Evolutionary conservation across 2,113 vertebrate species (phyloP).

Genomic region (Thoracochromis brauschi): DNA sequence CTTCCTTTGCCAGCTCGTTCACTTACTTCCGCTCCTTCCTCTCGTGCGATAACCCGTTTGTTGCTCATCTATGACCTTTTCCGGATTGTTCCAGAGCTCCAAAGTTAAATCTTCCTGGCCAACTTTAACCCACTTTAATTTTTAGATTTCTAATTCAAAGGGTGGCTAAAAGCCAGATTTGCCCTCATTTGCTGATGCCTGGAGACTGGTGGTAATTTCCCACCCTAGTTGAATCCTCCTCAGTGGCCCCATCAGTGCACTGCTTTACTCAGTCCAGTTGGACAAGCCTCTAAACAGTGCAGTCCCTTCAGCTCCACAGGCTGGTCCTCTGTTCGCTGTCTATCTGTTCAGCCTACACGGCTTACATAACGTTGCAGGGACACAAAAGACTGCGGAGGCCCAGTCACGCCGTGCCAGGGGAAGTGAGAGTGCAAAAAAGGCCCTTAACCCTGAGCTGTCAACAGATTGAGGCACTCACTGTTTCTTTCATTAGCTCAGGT

Average conservation of each 20-base stretch:
- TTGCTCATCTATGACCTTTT: not conserved
- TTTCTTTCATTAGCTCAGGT: not conserved
- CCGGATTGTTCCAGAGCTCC: not conserved
- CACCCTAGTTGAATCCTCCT: conserved; percentile 25
- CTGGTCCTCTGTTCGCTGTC: conserved; percentile 34
- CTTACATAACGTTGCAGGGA: conserved; percentile 48
- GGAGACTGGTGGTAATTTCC: conserved; percentile 1
- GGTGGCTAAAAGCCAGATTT: not conserved
- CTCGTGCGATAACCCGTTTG: not conserved
- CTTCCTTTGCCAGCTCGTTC: not conserved
- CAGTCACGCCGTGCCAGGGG: conserved; percentile 29
- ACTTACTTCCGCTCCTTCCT: conserved; percentile 6
- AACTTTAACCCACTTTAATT: not conserved
- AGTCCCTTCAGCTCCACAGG: conserved; percentile 46
- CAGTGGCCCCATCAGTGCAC: conserved; percentile 9
- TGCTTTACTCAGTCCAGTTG: conserved; percentile 36
- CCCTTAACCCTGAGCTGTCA: conserved; percentile 29
- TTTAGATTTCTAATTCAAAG: not conserved
- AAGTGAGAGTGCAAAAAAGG: conserved; percentile 44
- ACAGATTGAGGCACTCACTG: conserved; percentile 1
- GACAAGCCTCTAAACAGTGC: conserved; percentile 42
- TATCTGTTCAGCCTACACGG: conserved; percentile 28
- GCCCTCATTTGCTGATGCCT: not conserved
- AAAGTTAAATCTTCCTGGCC: not conserved
- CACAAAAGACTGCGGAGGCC: conserved; percentile 44